Base-by-base conservation (phyloP, 2,888 invertebrate species). In the Eudasyphora cyanicolor region DNA sequence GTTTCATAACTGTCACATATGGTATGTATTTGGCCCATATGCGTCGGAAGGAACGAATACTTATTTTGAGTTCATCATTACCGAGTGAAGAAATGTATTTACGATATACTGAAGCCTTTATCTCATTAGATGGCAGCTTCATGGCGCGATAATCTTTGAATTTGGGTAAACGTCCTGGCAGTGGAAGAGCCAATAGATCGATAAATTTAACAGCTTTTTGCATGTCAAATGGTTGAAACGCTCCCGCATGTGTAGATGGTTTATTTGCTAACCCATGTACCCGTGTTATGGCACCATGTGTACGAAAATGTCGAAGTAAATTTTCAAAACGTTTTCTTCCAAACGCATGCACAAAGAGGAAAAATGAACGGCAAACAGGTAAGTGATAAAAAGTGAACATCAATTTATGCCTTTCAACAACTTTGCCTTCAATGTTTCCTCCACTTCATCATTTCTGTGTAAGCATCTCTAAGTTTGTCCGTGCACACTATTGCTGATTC, bases 251-350 rank as follows among this genome's bases (percentile, higher is more conserved):
- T 29, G 32, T n/a, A 60, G 29, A 29, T 27, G 60, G 29, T 60
- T 60, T 60, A 60, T 60, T 60, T n/a, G 27, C 29, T 60, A 29
- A 14, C 29, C 29, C 60, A 60, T 60, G 60, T 12, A 60, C 29
- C 29, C 60, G 60, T 60, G 27, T 29, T 29, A 60, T 29, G 60
- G 29, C 60, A 60, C 60, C 60, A 29, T 60, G 29, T 29, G 27
- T 29, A 60, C 29, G 27, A 60, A 60, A 29, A 29, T 60, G 60
- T 14, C 29, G 27, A 29, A 60, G 29, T 60, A 60, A 67, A n/a
- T n/a, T n/a, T n/a, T n/a, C n/a, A n/a, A n/a, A n/a, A 42, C 67
- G 42, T 67, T 42, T 67, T 67, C 38, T 67, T 67, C 42, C 67
- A 67, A 4, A 24, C 24, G 54, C 24, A 54, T 54, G 54, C 24